Evolutionary conservation across 2,888 invertebrate genomes (phyloP), one percentile per base, ranked within the genome.

Genomic region (Plagiodera versicolora): DNA sequence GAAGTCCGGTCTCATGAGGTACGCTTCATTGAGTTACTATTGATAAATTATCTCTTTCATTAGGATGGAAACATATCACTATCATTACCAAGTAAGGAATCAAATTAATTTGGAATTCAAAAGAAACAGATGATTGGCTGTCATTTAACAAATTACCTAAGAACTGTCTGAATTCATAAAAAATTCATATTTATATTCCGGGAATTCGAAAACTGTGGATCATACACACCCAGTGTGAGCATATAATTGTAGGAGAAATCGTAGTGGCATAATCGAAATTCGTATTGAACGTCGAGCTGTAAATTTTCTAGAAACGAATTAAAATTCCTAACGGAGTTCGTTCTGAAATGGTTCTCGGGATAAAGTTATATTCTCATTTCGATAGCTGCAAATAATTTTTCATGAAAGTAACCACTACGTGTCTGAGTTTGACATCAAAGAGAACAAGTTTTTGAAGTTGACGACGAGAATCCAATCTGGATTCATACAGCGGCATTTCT

Each of bases 341-440:
- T 53, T 14, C 10, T 10, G 39, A 39, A 39, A 39, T 39, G 14
- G 14, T 3, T 14, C 14, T n/a, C 39, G 11, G 39, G 39, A 3
- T 39, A 14, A 14, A 39, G 39, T 39, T 39, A 39, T 45, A 45
- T 45, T 57, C 45, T 51, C 50, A 51, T 51, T 57, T 30, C 57
- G 19, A 28, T 45, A 50, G 51, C 18, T 45, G 45, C 51, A 57
- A 51, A 51, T 56, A 59, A 49, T 61, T 61, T 61, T 57, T 54
- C 52, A 54, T 54, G 28, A 61, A 54, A 61, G 61, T 52, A 56
- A 48, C 61, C 55, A 32, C 52, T 58, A 18, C n/a, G n/a, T n/a
- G 54, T 54, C 57, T 44, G 49, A 61, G 35, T 51, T 44, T 48
- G 39, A 57, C 44, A 57, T 57, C 56, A 57, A 61, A 61, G 56